Evolutionary conservation across 2,888 invertebrate species (phyloP), one percentile per base, ranked within the genome.

Genomic region (Latheticus oryzae): DNA sequence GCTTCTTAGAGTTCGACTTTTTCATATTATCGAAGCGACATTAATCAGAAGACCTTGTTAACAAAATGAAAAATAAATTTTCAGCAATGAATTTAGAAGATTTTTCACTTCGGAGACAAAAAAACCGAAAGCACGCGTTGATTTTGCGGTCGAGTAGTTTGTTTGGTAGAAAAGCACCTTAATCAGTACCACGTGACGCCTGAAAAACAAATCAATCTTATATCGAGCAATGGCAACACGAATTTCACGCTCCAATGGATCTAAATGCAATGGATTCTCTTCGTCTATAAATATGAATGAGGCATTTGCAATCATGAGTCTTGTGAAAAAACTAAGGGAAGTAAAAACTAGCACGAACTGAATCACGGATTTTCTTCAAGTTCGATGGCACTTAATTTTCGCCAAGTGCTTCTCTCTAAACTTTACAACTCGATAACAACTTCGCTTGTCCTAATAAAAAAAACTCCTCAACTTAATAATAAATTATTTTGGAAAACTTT

Each of bases 151-250:
- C 61, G 47, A 47, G 40, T 33, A 5, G 37, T 12, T 15, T 28
- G 16, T 40, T 24, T 17, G 16, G 48, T 47, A 1, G 2, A 52
- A 60, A 52, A 57, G 59, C 38, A 47, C 58, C 62, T 55, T 64
- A 64, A 66, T 65, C 60, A 61, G 59, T 8, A 56, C 64, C 67
- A 66, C 67, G 66, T 66, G 67, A 65, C 66, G 57, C 61, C 62
- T 56, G 52, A 63, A 63, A 67, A 66, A 62, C 62, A 65, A 64
- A 66, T 63, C 60, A 62, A 65, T 65, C 64, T 65, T 60, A 58
- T 59, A 64, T 64, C 60, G 63, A 58, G 61, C 55, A 62, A 62
- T 60, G 53, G 45, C 52, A 63, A 40, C 61, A 66, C 66, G 68
- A 63, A 60, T 64, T 66, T 62, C 62, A 67, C 64, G 67, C 60